A percentile compares a stretch with the other conserved stretches of the same genome.
phyloP scores from a whole-genome alignment of 1,140 invertebrate species.

The Notospermus geniculatus region DNA sequence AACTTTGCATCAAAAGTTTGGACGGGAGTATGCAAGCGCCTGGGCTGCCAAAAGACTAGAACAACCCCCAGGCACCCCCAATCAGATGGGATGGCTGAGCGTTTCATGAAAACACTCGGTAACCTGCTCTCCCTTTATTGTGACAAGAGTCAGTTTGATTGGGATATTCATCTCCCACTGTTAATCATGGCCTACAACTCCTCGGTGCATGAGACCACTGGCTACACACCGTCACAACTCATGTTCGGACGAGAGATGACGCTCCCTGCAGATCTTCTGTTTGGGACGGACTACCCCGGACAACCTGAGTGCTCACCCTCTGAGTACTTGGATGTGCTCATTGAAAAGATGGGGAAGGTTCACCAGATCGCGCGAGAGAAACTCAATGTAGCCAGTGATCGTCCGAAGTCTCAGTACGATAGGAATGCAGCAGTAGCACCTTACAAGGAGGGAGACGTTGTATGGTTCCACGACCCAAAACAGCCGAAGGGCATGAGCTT shows the following conservation, averaged over 20 bases:
- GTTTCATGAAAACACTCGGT: constrained; percentile 26
- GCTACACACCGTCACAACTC: constrained; percentile 20
- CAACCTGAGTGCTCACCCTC: too few species aligned
- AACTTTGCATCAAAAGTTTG: constrained; percentile 22
- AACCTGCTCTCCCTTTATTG: constrained; percentile 14
- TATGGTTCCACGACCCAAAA: not conserved
- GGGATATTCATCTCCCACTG: constrained; percentile 23
- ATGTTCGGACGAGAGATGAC: constrained; percentile 28
- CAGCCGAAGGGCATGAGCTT: not conserved
- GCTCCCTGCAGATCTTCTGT: constrained; percentile 15
- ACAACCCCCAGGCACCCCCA: constrained; percentile 29
- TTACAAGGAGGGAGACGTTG: not conserved
- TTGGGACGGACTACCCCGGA: not conserved
- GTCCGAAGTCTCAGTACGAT: constrained; percentile 17
- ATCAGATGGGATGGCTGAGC: constrained; percentile 26
- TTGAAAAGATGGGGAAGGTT: too few species aligned
- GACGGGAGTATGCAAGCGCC: constrained; percentile 18
- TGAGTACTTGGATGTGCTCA: too few species aligned
- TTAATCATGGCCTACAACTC: constrained; percentile 20
- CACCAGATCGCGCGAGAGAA: not conserved
- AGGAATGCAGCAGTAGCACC: not conserved
- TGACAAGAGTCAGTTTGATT: constrained; percentile 16
- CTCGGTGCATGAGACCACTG: constrained; percentile 21
- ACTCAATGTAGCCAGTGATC: constrained; percentile 8
- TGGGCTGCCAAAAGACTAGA: constrained; percentile 18